Evolutionary conservation across 2,797 vertebrate species (phyloP).

Genomic region (Sebastes steindachneri): DNA sequence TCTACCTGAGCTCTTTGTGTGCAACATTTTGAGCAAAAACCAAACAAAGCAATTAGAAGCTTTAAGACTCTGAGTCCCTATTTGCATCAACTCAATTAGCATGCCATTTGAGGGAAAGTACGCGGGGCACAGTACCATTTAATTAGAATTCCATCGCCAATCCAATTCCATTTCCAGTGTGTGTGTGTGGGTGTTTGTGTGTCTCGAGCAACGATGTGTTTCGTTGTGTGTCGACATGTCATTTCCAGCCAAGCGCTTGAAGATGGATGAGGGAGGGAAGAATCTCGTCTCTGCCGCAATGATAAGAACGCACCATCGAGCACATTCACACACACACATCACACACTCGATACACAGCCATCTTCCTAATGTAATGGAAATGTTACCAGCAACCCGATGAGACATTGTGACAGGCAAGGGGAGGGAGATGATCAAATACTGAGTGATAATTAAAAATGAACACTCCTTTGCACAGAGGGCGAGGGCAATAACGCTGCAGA

Average conservation of each 20-base stretch:
- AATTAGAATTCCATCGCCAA: conserved; percentile 68
- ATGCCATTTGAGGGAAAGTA: conserved; percentile 39
- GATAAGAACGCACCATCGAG: conserved; percentile 56
- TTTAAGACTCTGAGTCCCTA: conserved; percentile 27
- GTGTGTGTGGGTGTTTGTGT: conserved; percentile 16
- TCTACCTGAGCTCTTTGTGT: conserved; percentile 2
- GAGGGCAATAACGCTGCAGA: conserved; percentile 25
- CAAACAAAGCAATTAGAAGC: conserved; percentile 33
- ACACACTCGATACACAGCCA: conserved; percentile 2
- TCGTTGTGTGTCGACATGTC: conserved; percentile 66
- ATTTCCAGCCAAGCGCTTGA: conserved; percentile 73
- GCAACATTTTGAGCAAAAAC: conserved; percentile 19
- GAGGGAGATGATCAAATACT: conserved; percentile 61
- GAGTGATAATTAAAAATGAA: conserved; percentile 71
- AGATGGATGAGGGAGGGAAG: conserved; percentile 75
- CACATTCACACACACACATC: conserved; percentile 14
- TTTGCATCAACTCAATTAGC: conserved; percentile 70
- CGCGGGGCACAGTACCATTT: conserved; percentile 32
- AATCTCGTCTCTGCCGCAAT: conserved; percentile 53
- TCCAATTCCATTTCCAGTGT: conserved; percentile 49
- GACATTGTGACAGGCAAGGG: conserved; percentile 54
- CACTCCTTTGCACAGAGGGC: conserved; percentile 4
- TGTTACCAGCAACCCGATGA: conserved; percentile 55
- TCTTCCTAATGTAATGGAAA: conserved; percentile 70
- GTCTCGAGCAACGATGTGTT: conserved; percentile 37